Evolutionary conservation across 2,888 invertebrate genomes (phyloP).

Genomic region (Perithous albicinctus): DNA sequence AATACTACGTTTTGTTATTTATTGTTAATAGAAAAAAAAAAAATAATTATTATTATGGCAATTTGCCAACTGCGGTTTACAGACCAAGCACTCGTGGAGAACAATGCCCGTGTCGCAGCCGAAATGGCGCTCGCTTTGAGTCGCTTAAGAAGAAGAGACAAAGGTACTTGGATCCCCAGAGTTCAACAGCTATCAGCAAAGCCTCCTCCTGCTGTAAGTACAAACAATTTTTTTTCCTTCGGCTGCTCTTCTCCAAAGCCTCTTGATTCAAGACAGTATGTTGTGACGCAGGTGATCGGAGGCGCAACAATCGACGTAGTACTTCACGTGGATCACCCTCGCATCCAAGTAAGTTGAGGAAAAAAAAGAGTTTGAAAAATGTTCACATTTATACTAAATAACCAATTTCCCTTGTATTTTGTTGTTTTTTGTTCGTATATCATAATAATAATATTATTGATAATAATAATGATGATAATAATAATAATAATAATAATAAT

Average conservation of each 20-base stretch:
- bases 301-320: conserved; percentile 92
- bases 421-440: conserved; percentile 72
- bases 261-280: conserved; percentile 3
- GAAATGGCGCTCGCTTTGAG: conserved; percentile 88
- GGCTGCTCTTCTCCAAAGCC: background rate
- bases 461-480: conserved; percentile 59
- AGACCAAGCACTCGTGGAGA: conserved; percentile 96
- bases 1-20: too few species aligned
- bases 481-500: conserved; percentile 54
- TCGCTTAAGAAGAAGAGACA: conserved; percentile 49
- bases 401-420: conserved; percentile 79
- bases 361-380: conserved; percentile 8
- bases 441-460: conserved; percentile 76
- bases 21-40: too few species aligned
- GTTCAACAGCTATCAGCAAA: conserved; percentile 37
- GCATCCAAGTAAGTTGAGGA: conserved; percentile 88
- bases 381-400: conserved; percentile 79
- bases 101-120: conserved; percentile 95
- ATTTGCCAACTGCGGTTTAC: conserved; percentile 53
- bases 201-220: conserved; percentile 49
- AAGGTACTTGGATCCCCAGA: conserved; percentile 34
- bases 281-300: conserved; percentile 89
- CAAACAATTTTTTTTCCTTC: conserved; percentile 58
- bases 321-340: conserved; percentile 87
- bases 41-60: background rate